Percentiles rank a stretch among this genome's conserved stretches.
These are phyloP conservation scores for Pararge aegeria DNA, from an alignment of 1,140 invertebrate genomes.

Conservation along the genomic window DNA sequence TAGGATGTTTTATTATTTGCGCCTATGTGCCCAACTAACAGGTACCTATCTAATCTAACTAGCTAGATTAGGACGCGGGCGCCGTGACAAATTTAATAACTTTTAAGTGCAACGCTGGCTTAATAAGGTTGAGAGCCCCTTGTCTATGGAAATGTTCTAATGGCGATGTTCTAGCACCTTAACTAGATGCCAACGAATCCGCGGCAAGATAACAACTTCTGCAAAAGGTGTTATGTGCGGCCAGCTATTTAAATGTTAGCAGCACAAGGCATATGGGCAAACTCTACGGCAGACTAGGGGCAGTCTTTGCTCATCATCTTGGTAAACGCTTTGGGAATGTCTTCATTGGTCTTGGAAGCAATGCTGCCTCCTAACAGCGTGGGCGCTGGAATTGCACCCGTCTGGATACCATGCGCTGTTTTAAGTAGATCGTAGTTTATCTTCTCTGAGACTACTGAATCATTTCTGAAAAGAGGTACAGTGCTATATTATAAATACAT, in stretches of 20 bases:
- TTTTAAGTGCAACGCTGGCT: no score
- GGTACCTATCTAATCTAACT: no score
- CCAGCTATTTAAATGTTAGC: background rate
- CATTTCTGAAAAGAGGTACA: constrained; percentile 81
- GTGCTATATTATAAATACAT: no score
- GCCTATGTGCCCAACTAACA: no score
- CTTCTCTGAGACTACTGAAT: constrained; percentile 92
- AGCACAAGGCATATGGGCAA: constrained; percentile 36
- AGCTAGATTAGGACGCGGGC: no score
- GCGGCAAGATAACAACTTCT: no score
- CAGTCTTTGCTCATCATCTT: constrained; percentile 79
- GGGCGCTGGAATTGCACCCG: constrained; percentile 86
- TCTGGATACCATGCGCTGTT: constrained; percentile 86
- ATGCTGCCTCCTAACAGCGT: constrained; percentile 86
- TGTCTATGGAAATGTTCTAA: no score
- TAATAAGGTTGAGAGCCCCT: no score
- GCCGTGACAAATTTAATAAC: no score
- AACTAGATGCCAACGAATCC: no score
- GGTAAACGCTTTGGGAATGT: constrained; percentile 86
- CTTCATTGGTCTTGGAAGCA: constrained; percentile 88
- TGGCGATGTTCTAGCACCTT: no score
- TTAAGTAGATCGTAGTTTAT: constrained; percentile 97
- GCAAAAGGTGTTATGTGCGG: background rate
- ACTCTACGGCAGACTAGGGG: constrained; percentile 38
- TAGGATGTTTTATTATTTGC: no score